Conservation (phyloP, 2,888 invertebrate genomes). For the Oasisia sp. region DNA sequence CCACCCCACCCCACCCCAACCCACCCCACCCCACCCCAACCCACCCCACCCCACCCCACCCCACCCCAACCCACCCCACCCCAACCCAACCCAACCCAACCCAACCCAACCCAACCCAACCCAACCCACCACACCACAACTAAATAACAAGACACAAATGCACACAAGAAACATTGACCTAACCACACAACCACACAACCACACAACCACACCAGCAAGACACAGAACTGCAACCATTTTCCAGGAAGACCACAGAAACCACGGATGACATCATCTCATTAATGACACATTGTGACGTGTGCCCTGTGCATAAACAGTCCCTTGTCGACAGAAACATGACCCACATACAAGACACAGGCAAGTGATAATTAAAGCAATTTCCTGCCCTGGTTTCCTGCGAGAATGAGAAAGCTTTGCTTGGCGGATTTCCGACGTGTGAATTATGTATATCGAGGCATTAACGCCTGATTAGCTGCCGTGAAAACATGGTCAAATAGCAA, state of each 20-base stretch:
- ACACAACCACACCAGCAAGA: too few species aligned
- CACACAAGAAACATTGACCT: too few species aligned
- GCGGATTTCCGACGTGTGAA: not conserved
- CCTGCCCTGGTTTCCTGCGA: not conserved
- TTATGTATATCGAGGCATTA: not conserved
- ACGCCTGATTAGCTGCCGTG: not conserved
- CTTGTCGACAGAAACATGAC: not conserved
- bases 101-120: too few species aligned
- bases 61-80: too few species aligned
- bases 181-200: too few species aligned
- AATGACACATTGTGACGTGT: not conserved
- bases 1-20: too few species aligned
- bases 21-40: too few species aligned
- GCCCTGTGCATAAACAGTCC: not conserved
- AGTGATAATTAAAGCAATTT: slow-evolving; percentile 17
- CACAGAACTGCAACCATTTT: not conserved
- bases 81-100: too few species aligned
- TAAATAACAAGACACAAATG: too few species aligned
- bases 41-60: too few species aligned
- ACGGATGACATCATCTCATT: not conserved
- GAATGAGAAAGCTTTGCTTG: not conserved
- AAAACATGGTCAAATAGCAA: not conserved
- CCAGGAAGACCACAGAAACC: not conserved
- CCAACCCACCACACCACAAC: too few species aligned
- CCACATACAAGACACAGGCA: not conserved